These are phyloP conservation scores for Labeo catla DNA, from an alignment of 2,113 vertebrate genomes.

Conservation along the genomic window DNA sequence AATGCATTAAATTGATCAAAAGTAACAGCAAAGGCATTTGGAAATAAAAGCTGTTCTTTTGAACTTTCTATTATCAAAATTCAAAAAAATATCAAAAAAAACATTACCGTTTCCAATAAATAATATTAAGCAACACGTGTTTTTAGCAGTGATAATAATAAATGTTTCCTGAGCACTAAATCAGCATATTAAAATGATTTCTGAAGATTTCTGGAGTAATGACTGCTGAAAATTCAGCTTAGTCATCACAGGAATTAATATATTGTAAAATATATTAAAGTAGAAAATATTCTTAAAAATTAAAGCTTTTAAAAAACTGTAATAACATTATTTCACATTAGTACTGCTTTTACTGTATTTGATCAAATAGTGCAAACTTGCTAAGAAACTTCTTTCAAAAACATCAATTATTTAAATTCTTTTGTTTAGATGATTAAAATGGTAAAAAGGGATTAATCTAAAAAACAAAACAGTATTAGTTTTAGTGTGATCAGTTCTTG, in stretches of 20 bases:
- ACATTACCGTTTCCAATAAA: no score
- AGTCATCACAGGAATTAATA: neutral
- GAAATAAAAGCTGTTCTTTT: neutral
- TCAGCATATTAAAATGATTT: neutral
- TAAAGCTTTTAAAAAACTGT: no score
- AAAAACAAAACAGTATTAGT: neutral
- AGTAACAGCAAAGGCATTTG: neutral
- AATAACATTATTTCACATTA: no score
- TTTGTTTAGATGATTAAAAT: neutral
- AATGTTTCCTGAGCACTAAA: neutral
- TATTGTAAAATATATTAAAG: neutral
- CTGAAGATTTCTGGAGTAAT: neutral
- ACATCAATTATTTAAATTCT: neutral
- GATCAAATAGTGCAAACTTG: neutral
- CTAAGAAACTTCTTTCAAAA: neutral
- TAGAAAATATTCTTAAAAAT: neutral
- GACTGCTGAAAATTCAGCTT: neutral
- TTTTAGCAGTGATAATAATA: neutral
- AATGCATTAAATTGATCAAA: neutral
- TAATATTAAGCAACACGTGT: neutral
- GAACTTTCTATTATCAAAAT: neutral
- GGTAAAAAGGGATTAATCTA: neutral
- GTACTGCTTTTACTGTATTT: neutral
- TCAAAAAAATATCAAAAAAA: no score
- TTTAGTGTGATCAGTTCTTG: neutral